Base-by-base conservation (phyloP, 2,888 invertebrate genomes). In the Polyommatus icarus region DNA sequence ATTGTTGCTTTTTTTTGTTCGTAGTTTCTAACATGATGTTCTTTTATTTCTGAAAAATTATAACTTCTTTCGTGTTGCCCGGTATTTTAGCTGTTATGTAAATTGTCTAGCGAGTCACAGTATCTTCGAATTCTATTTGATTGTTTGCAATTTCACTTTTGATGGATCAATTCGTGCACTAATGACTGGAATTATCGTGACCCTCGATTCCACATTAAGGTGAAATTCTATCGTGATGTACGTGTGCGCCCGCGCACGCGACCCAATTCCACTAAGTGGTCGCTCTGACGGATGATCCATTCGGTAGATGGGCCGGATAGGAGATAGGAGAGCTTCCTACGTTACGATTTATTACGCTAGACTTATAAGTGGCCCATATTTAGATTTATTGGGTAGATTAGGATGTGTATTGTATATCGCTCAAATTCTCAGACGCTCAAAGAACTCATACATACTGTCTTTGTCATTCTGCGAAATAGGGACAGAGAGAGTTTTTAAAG, bases 181-280 rank as follows among this genome's bases (percentile, higher is more conserved):
- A 81, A 80, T 82, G 78, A 81, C 79, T 78, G 71, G 73, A 61
- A 78, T 80, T 79, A 78, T 80, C 78, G 83, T 82, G 83, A 82
- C 82, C 82, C 82, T 79, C 80, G 81, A 80, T 82, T 79, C 81
- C 78, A 82, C 82, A 82, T 83, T 83, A 81, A 89, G 87, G 89
- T 89, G 89, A 89, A 90, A 90, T 83, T 87, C 85, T 86, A 81
- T 84, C 83, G 84, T 82, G 84, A 81, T 82, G 82, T 83, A 84
- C 82, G 84, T 83, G 82, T 79, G 81, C 80, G 84, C 83, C 81
- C 81, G 86, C 85, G 83, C 86, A 81, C 84, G 85, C 86, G 82
- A 83, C 88, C 89, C 84, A 88, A 86, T 89, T 89, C 83, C 76
- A 80, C 85, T 89, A 89, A 91, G 89, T 90, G 90, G 86, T 84